Evolutionary conservation across 2,888 invertebrate genomes (phyloP).

Genomic region (Thecophora atra): DNA sequence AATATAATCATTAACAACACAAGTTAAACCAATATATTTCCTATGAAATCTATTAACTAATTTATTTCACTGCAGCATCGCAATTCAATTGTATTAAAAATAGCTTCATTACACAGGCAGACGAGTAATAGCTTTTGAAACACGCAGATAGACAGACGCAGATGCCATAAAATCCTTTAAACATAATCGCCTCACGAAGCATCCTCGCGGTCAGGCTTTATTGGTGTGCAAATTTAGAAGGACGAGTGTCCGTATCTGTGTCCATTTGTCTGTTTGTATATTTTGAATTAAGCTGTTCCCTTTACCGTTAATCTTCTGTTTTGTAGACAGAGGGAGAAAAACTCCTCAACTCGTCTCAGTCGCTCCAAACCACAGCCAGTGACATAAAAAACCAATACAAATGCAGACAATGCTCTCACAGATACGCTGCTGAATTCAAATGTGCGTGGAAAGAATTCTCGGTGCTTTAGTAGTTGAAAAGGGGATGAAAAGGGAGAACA

Average conservation of each 20-base stretch:
- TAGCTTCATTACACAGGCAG: neutral
- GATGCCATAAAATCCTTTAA: constrained; percentile 23
- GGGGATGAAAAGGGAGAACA: neutral
- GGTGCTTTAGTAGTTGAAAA: neutral
- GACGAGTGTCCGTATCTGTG: neutral
- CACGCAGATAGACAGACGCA: neutral
- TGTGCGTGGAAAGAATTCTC: too few species aligned
- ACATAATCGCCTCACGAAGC: neutral
- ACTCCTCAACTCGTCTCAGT: too few species aligned
- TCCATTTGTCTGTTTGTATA: neutral
- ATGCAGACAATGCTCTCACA: too few species aligned
- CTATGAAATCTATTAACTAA: constrained; percentile 3
- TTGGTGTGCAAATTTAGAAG: neutral
- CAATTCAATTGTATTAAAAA: neutral
- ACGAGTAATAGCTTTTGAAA: neutral
- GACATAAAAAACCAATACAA: too few species aligned
- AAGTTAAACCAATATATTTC: constrained; percentile 20
- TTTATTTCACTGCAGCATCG: neutral
- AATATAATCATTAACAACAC: too few species aligned
- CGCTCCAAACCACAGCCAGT: too few species aligned
- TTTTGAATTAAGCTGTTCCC: too few species aligned
- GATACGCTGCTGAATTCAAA: too few species aligned
- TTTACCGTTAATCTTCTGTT: constrained; percentile 32
- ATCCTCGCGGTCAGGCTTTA: neutral
- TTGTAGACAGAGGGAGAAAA: neutral